Conservation (phyloP, 2,797 vertebrate genomes). For the Trachops cirrhosus region DNA sequence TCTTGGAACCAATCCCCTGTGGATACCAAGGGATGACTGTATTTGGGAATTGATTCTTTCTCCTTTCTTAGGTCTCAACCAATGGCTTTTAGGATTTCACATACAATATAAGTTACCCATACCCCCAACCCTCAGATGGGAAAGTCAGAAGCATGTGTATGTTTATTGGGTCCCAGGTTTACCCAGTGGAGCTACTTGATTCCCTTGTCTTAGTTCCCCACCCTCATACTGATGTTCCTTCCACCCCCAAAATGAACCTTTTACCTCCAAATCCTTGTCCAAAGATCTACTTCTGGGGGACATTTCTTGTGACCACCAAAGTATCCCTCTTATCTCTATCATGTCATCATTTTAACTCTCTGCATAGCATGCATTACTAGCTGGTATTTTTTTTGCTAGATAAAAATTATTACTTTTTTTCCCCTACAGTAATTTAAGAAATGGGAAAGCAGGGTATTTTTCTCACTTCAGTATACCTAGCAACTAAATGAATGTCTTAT, state of each 20-base stretch:
- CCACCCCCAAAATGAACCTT: neutral
- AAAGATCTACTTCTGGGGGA: neutral
- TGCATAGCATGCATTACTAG: neutral
- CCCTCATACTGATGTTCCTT: neutral
- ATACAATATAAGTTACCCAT: neutral
- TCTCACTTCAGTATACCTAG: neutral
- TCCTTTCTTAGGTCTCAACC: neutral
- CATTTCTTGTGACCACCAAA: neutral
- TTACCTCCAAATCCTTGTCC: neutral
- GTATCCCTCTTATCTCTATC: neutral
- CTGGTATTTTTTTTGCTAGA: neutral
- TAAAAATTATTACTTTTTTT: neutral
- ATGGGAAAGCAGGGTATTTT: neutral
- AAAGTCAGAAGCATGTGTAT: neutral
- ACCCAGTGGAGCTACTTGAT: neutral
- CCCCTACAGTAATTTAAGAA: neutral
- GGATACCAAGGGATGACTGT: neutral
- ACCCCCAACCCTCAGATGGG: rapidly evolving
- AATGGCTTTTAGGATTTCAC: neutral
- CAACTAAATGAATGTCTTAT: neutral
- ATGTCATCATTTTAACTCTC: neutral
- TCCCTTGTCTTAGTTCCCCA: neutral
- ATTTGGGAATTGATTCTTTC: neutral
- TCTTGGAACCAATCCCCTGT: neutral
- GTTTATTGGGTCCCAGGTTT: neutral